phyloP scores from a whole-genome alignment of 1,140 invertebrate species.

The Drosophila pruinosa region DNA sequence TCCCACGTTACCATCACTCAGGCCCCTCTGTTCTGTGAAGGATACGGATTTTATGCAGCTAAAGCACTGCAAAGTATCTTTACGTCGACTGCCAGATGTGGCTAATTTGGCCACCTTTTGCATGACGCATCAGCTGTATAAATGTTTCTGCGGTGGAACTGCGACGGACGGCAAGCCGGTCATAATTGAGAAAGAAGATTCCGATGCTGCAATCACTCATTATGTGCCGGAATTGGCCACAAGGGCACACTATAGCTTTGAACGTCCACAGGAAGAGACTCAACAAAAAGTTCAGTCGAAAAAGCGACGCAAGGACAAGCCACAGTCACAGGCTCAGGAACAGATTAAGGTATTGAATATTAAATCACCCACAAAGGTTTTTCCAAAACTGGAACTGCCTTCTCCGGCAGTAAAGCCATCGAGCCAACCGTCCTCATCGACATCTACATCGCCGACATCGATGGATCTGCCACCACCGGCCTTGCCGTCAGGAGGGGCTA shows the following conservation, averaged over 20 bases:
- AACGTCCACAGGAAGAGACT: conserved; percentile 48
- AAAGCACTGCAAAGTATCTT: conserved; percentile 66
- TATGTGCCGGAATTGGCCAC: conserved; percentile 56
- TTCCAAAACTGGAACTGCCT: not conserved
- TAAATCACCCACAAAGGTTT: not conserved
- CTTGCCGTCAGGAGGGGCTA: not conserved
- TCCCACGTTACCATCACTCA: not conserved
- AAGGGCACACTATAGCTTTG: conserved; percentile 70
- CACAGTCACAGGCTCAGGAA: not conserved
- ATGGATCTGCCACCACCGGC: not conserved
- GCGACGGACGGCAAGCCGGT: conserved; percentile 61
- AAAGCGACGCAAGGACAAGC: conserved; percentile 42
- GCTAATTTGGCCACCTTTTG: conserved; percentile 72
- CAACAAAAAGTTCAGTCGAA: conserved; percentile 18
- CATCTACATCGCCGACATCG: not conserved
- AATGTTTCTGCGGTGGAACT: conserved; percentile 75
- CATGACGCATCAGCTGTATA: conserved; percentile 80
- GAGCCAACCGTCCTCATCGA: not conserved
- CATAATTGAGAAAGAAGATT: conserved; percentile 66
- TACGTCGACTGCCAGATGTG: conserved; percentile 60
- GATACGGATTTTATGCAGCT: conserved; percentile 59
- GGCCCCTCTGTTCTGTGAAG: conserved; percentile 35
- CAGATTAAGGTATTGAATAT: not conserved
- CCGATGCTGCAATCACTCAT: conserved; percentile 25
- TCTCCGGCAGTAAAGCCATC: not conserved